Base-by-base conservation (phyloP, 2,797 vertebrate species). In the Ciconia nigra region DNA sequence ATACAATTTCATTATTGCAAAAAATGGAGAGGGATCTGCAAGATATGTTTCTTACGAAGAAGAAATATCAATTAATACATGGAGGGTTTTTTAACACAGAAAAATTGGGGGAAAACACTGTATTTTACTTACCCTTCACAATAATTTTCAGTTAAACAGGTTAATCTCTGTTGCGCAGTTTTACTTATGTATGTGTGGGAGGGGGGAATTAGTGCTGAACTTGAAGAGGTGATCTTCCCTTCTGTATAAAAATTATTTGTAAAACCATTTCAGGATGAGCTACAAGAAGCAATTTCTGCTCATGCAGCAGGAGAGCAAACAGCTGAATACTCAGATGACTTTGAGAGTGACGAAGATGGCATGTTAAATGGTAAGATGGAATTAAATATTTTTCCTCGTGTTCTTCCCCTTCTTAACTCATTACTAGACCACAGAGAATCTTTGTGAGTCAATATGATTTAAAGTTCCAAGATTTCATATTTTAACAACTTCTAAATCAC, bases 331-430 rank as follows among this genome's bases (percentile, higher is more conserved):
- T 98, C 98, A 9, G 98, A 99, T 7, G 98, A 99, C 93, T 99
- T 99, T 94, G 98, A 99, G 97, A 99, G 55, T 97, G 98, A 98
- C 18, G 98, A 98, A 74, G 98, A 98, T 91, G 98, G 97, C 95
- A 96, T 41, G 97, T 98, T 93, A 83, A 76, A 84, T 1, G 52
- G 96, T 93, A 96, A 83, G 77, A 22, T 10, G 58, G 31, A 79
- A 39, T 62, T 33, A 41, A 71, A 14, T 89, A 7, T 33, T 83
- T 31, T 87, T 80, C 17, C 5, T 63, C 5, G 0, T 77, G 29
- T 91, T 88, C 18, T 71, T 55, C 52, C 28, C 17, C 62, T 87
- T 73, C 20, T 87, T 86, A 66, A 44, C n/a, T 76, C 26, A 11
- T 66, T 87, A n/a, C 31, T 67, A 71, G 67, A 17, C 79, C 11